These are phyloP conservation scores for Gymnodraco acuticeps DNA, from an alignment of 2,797 vertebrate genomes.

Conservation along the genomic window DNA sequence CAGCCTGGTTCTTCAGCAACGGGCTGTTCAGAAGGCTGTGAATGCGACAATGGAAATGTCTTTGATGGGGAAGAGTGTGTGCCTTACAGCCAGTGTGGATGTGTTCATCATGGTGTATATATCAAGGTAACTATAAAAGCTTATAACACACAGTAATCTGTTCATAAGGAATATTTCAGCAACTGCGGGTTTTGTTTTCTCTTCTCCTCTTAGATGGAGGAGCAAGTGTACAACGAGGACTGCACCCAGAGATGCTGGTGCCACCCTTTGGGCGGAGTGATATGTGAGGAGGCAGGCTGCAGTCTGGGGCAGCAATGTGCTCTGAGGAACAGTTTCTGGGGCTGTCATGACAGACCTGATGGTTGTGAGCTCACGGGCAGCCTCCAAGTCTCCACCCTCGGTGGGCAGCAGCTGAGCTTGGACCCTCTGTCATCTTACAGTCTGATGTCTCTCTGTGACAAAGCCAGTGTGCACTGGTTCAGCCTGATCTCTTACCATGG, in stretches of 20 bases:
- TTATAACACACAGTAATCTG: background rate
- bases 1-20: constrained; percentile 1
- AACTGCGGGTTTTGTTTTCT: background rate
- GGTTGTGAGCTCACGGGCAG: constrained; percentile 41
- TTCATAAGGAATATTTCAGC: background rate
- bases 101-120: constrained; percentile 40
- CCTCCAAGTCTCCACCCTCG: constrained; percentile 37
- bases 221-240: constrained; percentile 41
- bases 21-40: constrained; percentile 50
- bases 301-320: constrained; percentile 22
- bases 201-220: constrained; percentile 23
- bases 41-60: constrained; percentile 46
- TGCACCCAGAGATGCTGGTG: constrained; percentile 59
- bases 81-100: constrained; percentile 49
- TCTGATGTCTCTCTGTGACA: constrained; percentile 51
- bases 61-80: constrained; percentile 47
- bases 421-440: constrained; percentile 23
- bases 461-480: constrained; percentile 42
- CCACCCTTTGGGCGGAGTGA: constrained; percentile 35
- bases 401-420: constrained; percentile 36
- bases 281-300: constrained; percentile 52
- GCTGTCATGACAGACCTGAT: constrained; percentile 38
- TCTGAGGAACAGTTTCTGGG: constrained; percentile 45
- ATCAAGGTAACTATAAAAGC: constrained; percentile 49
- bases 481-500: constrained; percentile 44